Evolutionary conservation across 2,888 invertebrate species (phyloP).

Genomic region (Tetrapedia diversipes): DNA sequence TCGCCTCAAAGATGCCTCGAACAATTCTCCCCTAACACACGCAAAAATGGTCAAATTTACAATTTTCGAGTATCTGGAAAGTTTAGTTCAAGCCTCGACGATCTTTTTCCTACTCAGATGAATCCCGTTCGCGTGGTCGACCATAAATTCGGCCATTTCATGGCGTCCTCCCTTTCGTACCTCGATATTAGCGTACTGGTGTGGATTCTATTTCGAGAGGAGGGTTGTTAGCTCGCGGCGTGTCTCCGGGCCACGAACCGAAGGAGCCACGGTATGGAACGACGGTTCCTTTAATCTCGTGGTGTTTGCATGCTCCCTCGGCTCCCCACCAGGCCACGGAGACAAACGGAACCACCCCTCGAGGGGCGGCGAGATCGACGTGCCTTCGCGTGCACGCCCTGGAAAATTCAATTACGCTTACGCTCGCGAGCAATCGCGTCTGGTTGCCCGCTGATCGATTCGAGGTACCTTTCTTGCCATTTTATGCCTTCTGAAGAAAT

Average conservation of each 20-base stretch:
- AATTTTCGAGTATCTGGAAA: too few species aligned
- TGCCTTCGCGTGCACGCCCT: slow-evolving; percentile 60
- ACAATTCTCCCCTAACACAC: too few species aligned
- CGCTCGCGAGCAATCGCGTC: slow-evolving; percentile 35
- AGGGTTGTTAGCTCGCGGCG: slow-evolving; percentile 57
- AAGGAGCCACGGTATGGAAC: slow-evolving; percentile 65
- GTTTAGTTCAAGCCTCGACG: too few species aligned
- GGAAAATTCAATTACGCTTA: slow-evolving; percentile 75
- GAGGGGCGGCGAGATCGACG: slow-evolving; percentile 39
- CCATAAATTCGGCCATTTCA: too few species aligned
- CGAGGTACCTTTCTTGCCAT: not conserved
- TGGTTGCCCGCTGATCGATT: not conserved
- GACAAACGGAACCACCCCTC: slow-evolving; percentile 70
- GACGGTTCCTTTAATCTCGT: slow-evolving; percentile 81
- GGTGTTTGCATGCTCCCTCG: slow-evolving; percentile 81
- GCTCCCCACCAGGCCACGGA: slow-evolving; percentile 64
- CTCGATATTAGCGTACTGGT: slow-evolving; percentile 64
- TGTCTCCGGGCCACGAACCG: slow-evolving; percentile 60
- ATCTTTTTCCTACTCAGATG: too few species aligned
- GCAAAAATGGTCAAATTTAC: too few species aligned
- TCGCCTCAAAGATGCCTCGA: too few species aligned
- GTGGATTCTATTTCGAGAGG: slow-evolving; percentile 61
- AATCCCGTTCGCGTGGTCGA: too few species aligned
- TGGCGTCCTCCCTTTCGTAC: too few species aligned
- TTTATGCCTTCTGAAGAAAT: too few species aligned